These are phyloP conservation scores for Phocoena sinus DNA, from an alignment of 2,113 vertebrate genomes.

Conservation along the genomic window DNA sequence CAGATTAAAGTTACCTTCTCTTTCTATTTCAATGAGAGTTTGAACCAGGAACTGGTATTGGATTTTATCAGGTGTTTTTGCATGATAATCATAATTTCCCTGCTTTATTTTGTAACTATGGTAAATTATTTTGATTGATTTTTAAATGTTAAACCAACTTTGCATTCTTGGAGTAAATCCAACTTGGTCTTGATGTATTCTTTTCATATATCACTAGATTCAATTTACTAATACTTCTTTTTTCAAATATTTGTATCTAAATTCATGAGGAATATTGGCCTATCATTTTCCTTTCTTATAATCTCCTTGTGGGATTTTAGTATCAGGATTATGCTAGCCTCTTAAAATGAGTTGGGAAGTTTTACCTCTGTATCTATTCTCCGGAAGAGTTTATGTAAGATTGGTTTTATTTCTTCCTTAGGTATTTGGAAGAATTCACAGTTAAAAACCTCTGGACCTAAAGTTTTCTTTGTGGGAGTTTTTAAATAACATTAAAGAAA, in stretches of 20 bases:
- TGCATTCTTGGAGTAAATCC: conserved; percentile 4
- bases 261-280: background rate
- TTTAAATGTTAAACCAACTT: background rate
- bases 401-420: background rate
- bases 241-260: background rate
- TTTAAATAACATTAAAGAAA: conserved; percentile 25
- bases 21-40: background rate
- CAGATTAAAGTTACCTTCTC: background rate
- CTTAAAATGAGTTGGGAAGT: background rate
- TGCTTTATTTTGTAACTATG: background rate
- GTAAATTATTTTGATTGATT: background rate
- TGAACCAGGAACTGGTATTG: background rate
- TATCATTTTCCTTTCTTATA: background rate
- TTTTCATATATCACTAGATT: background rate
- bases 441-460: background rate
- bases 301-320: background rate
- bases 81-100: background rate
- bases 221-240: background rate
- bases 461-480: background rate
- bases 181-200: background rate
- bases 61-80: conserved; percentile 34
- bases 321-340: background rate
- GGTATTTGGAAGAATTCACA: background rate
- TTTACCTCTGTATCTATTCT: background rate
- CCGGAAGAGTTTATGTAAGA: background rate